phyloP scores from a whole-genome alignment of 35 echinoderm and acorn worm species.

The Ophiothrix spiculata region DNA sequence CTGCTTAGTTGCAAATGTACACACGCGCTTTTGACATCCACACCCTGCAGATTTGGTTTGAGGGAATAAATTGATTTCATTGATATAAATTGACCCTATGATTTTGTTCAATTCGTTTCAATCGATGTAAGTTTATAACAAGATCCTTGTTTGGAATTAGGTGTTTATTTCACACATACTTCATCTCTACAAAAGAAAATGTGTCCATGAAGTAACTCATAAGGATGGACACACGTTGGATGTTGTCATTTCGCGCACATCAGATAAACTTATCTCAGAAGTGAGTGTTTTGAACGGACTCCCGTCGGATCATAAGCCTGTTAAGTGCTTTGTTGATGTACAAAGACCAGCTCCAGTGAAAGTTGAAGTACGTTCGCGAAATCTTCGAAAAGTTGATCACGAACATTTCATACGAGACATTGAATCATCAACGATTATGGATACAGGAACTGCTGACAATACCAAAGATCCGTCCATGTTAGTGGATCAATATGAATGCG shows the following conservation, averaged over 20 bases:
- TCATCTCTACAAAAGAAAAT: too few relatives aligned
- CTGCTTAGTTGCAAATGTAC: too few relatives aligned
- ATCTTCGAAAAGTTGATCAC: neutral
- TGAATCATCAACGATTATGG: too few relatives aligned
- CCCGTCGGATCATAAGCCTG: constrained; percentile 39
- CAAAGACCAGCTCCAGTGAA: constrained; percentile 24
- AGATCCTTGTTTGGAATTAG: too few relatives aligned
- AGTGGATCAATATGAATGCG: neutral
- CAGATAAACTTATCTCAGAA: constrained; percentile 30
- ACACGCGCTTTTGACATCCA: too few relatives aligned
- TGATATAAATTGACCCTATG: too few relatives aligned
- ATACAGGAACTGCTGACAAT: neutral
- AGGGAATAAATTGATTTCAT: too few relatives aligned
- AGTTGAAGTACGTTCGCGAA: constrained; percentile 2
- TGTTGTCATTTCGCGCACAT: constrained; percentile 26
- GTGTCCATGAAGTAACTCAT: constrained; percentile 40
- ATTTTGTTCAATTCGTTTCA: too few relatives aligned
- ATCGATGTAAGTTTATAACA: too few relatives aligned
- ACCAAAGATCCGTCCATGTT: neutral
- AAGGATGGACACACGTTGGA: constrained; percentile 32
- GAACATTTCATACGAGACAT: neutral
- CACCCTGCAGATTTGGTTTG: too few relatives aligned
- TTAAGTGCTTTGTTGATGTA: constrained; percentile 25
- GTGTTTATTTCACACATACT: too few relatives aligned
- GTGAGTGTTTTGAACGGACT: constrained; percentile 27